phyloP scores from a whole-genome alignment of 2,113 vertebrate species.

The Melanerpes aurifrons region DNA sequence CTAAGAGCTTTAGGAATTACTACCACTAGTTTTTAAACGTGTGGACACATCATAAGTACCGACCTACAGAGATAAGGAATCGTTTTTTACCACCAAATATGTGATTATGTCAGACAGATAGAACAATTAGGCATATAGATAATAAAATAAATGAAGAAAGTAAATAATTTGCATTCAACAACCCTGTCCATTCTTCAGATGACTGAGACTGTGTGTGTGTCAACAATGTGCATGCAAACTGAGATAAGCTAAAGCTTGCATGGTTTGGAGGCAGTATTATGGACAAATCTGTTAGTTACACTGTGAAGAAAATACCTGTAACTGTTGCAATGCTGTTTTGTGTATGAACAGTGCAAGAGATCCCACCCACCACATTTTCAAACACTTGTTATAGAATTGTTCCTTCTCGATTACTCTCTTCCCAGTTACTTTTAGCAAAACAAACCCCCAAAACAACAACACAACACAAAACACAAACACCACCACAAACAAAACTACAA shows the following conservation, averaged over 20 bases:
- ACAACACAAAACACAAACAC: too few species aligned
- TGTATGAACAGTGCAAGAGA: not conserved
- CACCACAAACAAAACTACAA: not conserved
- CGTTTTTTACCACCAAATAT: not conserved
- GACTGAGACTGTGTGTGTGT: not conserved
- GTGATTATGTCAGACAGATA: not conserved
- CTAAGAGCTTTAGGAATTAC: slow-evolving; percentile 70
- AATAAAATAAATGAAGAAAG: slow-evolving; percentile 8
- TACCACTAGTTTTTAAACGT: slow-evolving; percentile 21
- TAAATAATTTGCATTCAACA: not conserved
- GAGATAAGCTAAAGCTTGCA: slow-evolving; percentile 20
- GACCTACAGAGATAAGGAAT: not conserved
- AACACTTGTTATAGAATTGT: not conserved
- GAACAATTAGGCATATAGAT: not conserved
- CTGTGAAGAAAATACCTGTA: not conserved
- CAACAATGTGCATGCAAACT: not conserved
- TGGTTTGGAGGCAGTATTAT: slow-evolving; percentile 27
- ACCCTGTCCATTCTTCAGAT: not conserved
- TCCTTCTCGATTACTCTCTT: not conserved
- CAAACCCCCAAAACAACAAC: too few species aligned
- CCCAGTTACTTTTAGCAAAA: not conserved
- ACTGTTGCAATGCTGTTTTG: not conserved
- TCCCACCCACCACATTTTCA: not conserved
- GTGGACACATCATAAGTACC: slow-evolving; percentile 3
- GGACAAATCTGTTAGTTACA: not conserved